phyloP scores from a whole-genome alignment of 1,140 invertebrate genomes.

The Pogonomyrmex californicus region DNA sequence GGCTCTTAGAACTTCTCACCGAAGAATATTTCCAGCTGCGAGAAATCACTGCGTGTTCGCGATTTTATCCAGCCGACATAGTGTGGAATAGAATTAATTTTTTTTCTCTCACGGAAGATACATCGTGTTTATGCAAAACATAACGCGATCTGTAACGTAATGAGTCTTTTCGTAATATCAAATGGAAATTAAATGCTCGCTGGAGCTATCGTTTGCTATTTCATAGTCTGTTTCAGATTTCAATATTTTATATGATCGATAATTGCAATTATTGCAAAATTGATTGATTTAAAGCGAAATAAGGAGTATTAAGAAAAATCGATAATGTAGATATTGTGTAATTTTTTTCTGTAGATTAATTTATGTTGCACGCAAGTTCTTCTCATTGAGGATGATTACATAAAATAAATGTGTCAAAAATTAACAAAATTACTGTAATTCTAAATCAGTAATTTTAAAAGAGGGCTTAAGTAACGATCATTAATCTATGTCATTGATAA shows the following conservation, averaged over 20 bases:
- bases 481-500: conserved; percentile 69
- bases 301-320: not conserved
- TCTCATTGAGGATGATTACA: conserved; percentile 2
- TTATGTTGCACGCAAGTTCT: not conserved
- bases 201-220: not conserved
- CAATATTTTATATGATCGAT: not conserved
- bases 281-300: not conserved
- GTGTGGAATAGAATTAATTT: conserved; percentile 27
- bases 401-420: conserved; percentile 24
- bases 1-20: conserved; percentile 64
- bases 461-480: conserved; percentile 5
- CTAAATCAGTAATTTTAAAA: conserved; percentile 65
- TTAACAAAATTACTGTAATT: conserved; percentile 51
- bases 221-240: not conserved
- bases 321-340: not conserved
- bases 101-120: not conserved
- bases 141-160: not conserved
- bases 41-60: conserved; percentile 68
- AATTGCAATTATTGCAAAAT: not conserved
- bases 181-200: not conserved
- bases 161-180: not conserved
- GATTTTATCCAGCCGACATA: conserved; percentile 63
- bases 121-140: conserved; percentile 2
- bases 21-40: conserved; percentile 65
- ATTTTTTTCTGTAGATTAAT: not conserved